Evolutionary conservation across 64 coral and sea anemone genomes (phyloP), one percentile per base, ranked within the genome.

Genomic region (Dendrophyllia cribrosa): DNA sequence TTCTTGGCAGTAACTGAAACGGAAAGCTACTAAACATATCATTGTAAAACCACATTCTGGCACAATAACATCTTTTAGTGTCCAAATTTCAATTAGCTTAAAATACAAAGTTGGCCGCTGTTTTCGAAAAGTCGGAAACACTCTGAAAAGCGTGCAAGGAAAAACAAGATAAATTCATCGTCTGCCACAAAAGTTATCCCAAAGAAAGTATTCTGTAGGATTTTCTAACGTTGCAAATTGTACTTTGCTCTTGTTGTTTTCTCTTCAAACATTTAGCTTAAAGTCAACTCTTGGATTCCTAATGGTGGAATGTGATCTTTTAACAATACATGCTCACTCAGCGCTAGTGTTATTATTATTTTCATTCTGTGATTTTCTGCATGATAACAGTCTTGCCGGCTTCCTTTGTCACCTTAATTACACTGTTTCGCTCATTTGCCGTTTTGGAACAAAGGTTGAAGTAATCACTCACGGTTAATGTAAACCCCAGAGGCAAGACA

Each of bases 301-400:
- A 61, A 66, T 84, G 80, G 61, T 84, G 45, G 80, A 84, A 84
- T 84, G 62, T 84, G 80, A 84, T 84, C 48, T 82, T 84, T 83
- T 84, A 4, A 84, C 43, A 84, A 84, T 67, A 63, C 34, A 14
- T 65, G n/a, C 67, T 84, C 62, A 84, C 80, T 84, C 80, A 84
- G 80, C 80, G 20, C 26, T 49, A 12, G 45, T 48, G 11, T 84
- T 62, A 84, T 84, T 84, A 51, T 51, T 84, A 61, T 84, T 84
- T 84, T 16, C 46, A 51, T 84, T 66, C 80, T 67, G 21, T 46
- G 80, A 84, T 67, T 67, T 84, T 67, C 80, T 67, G 62, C 80
- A 21, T 67, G 80, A 84, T 68, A 84, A 84, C 80, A 84, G 14
- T 25, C 23, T 45, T 10, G 20, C 80, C 62, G 80, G 80, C 80